These are phyloP conservation scores for Nothobranchius kuhntae DNA, from an alignment of 2,113 vertebrate species.

Conservation along the genomic window DNA sequence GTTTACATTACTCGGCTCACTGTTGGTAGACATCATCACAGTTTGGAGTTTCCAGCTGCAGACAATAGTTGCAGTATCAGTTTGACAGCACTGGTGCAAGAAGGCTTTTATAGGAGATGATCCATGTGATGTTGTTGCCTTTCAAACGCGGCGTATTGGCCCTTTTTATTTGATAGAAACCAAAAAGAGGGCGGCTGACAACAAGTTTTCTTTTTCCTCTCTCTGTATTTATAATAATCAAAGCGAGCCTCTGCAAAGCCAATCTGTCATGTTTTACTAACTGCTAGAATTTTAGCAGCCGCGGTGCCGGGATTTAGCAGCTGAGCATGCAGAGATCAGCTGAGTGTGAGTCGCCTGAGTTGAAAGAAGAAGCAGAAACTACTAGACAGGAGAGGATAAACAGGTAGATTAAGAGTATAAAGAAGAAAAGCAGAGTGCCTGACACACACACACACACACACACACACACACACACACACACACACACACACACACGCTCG, in stretches of 20 bases:
- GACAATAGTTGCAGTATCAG: constrained; percentile 15
- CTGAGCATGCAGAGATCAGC: constrained; percentile 44
- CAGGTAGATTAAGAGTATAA: constrained; percentile 49
- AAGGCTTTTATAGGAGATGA: constrained; percentile 7
- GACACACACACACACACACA: constrained; percentile 14
- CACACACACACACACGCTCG: constrained; percentile 11
- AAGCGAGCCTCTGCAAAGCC: constrained; percentile 50
- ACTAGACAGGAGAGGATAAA: constrained; percentile 39
- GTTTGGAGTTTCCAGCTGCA: background rate
- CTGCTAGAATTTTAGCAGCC: constrained; percentile 43
- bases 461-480: too few relatives aligned
- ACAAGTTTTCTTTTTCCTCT: constrained; percentile 19
- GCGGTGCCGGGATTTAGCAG: constrained; percentile 36
- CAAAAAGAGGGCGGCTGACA: constrained; percentile 22
- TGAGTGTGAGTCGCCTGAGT: constrained; percentile 20
- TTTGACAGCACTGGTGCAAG: constrained; percentile 6
- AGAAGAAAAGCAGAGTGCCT: constrained; percentile 19
- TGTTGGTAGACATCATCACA: background rate
- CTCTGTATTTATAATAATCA: constrained; percentile 43
- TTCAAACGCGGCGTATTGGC: background rate
- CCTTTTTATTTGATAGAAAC: constrained; percentile 37
- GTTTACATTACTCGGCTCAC: background rate
- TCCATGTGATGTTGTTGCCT: constrained; percentile 18
- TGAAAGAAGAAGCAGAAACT: constrained; percentile 30
- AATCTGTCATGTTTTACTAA: constrained; percentile 35